phyloP scores from a whole-genome alignment of 2,797 vertebrate species.

The Gorsachius magnificus region DNA sequence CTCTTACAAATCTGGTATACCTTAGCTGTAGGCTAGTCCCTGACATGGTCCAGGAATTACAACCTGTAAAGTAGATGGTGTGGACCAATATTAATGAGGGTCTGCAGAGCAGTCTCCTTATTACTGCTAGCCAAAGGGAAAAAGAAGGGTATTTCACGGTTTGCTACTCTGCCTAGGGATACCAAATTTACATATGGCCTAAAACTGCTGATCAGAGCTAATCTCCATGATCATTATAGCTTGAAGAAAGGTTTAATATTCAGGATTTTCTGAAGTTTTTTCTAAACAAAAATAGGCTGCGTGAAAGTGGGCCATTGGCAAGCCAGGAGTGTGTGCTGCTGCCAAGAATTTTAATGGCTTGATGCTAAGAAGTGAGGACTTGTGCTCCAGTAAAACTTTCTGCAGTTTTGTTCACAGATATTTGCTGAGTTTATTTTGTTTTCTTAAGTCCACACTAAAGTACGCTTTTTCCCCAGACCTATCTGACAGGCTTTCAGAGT shows the following conservation, averaged over 20 bases:
- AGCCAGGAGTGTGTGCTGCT: neutral
- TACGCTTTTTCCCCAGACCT: neutral
- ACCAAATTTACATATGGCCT: slow-evolving; percentile 38
- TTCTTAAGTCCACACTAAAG: neutral
- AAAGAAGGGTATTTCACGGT: neutral
- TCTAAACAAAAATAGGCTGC: slow-evolving; percentile 35
- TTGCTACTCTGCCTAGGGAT: slow-evolving; percentile 18
- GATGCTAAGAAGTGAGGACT: neutral
- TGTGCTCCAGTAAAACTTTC: neutral
- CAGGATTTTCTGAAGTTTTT: slow-evolving; percentile 27
- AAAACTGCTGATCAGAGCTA: slow-evolving; percentile 56
- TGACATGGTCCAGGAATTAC: neutral
- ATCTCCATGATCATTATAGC: slow-evolving; percentile 56
- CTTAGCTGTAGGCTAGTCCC: neutral
- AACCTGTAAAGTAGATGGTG: neutral
- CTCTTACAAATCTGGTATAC: slow-evolving; percentile 30
- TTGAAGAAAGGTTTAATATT: slow-evolving; percentile 55
- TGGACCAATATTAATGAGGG: neutral
- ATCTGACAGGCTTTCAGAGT: neutral
- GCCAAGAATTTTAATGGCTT: slow-evolving; percentile 28
- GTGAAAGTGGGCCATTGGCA: slow-evolving; percentile 47
- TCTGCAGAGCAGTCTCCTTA: neutral
- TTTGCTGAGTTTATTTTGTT: neutral
- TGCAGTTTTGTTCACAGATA: neutral
- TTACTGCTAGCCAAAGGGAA: neutral